These are phyloP conservation scores for Pomacea canaliculata DNA, from an alignment of 2,888 invertebrate species.

Conservation along the genomic window DNA sequence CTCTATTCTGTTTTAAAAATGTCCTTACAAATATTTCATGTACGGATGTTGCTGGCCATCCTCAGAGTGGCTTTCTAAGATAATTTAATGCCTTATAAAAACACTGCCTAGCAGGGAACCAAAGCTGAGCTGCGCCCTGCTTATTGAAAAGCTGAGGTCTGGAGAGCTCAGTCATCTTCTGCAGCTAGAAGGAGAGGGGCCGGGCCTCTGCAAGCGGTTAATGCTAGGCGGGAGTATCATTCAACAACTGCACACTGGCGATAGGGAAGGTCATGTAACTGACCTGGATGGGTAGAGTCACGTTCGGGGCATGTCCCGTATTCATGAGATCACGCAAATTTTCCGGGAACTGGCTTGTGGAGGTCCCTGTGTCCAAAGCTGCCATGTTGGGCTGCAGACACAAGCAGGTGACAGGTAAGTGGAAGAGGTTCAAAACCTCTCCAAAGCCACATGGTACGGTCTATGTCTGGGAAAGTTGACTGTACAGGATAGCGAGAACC, in stretches of 20 bases:
- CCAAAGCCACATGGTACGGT: not conserved
- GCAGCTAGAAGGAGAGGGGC: not conserved
- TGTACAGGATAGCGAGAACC: too few species aligned
- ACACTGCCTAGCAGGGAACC: too few species aligned
- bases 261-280: conserved; percentile 8
- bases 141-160: too few species aligned
- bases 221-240: not conserved
- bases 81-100: too few species aligned
- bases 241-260: conserved; percentile 2
- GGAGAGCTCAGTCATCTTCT: not conserved
- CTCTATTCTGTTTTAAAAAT: too few species aligned
- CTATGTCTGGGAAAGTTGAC: not conserved
- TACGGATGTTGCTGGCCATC: too few species aligned
- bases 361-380: conserved; percentile 30
- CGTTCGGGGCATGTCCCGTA: conserved; percentile 89
- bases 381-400: conserved; percentile 41
- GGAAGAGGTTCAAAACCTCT: not conserved
- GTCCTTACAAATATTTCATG: too few species aligned
- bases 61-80: too few species aligned
- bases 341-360: conserved; percentile 56
- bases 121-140: too few species aligned
- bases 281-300: conserved; percentile 79
- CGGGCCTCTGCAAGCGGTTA: not conserved
- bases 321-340: conserved; percentile 88
- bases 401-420: conserved; percentile 11